Percentiles rank a stretch among this genome's conserved stretches.
phyloP scores from a whole-genome alignment of 2,888 invertebrate species.

The Hirtodrosophila confusa region DNA sequence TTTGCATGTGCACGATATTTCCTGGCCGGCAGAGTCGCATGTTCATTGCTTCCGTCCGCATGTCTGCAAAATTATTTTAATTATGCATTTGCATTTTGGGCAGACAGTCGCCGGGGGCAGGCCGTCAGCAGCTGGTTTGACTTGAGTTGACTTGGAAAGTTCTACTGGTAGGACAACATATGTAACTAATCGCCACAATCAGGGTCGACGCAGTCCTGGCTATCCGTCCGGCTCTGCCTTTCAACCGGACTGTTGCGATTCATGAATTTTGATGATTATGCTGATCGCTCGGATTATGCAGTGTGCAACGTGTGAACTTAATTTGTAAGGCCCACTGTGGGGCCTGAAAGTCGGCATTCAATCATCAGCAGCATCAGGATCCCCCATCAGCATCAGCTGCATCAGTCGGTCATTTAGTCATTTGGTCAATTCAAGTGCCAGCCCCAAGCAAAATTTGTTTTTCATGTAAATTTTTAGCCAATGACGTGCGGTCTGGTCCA shows the following conservation, averaged over 20 bases:
- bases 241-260: conserved; percentile 42
- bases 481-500: conserved; percentile 50
- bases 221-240: background rate
- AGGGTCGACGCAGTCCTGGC: conserved; percentile 1
- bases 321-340: conserved; percentile 39
- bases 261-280: conserved; percentile 77
- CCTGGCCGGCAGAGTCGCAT: conserved; percentile 35
- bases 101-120: conserved; percentile 36
- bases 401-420: conserved; percentile 54
- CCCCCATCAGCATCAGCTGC: conserved; percentile 43
- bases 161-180: conserved; percentile 39
- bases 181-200: conserved; percentile 64
- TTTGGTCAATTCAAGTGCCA: conserved; percentile 29
- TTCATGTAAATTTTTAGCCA: conserved; percentile 76
- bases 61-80: conserved; percentile 68
- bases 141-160: conserved; percentile 16
- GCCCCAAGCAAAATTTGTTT: conserved; percentile 66
- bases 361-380: conserved; percentile 43
- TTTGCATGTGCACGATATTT: conserved; percentile 40
- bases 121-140: conserved; percentile 17
- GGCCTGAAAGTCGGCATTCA: conserved; percentile 35
- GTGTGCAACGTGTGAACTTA: conserved; percentile 68
- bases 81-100: conserved; percentile 66
- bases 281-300: conserved; percentile 67
- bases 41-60: conserved; percentile 63